Base-by-base conservation (phyloP, 2,888 invertebrate genomes). In the Xanthorhoe spadicearia region DNA sequence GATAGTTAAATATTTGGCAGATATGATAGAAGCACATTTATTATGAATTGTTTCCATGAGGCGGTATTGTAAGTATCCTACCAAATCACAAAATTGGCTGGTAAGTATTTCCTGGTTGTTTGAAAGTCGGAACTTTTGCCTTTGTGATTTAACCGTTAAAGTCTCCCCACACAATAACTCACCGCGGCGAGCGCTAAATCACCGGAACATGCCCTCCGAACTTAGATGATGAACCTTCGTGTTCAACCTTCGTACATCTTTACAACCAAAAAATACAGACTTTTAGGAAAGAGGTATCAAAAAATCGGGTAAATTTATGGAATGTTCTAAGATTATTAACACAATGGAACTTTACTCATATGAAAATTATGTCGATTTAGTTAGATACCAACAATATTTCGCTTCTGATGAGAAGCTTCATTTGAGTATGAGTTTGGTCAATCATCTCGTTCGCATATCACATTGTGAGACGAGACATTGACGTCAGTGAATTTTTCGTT, bases 131-230 rank as follows among this genome's bases (percentile, higher is more conserved):
- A 38, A 56, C 15, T 52, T 54, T 60, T n/a, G 52, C 53, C 28
- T 13, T 23, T 43, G 49, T 28, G 58, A 58, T 64, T 38, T 23
- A n/a, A 35, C 66, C 66, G 23, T 28, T 48, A 19, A 58, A 18
- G 50, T 8, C 32, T 18, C 50, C 56, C 53, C 57, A 15, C 61
- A 54, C 63, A 66, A 70, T 71, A 71, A 71, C 60, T 73, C 65
- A 71, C 54, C 64, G 55, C 58, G 67, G 17, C 61, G 19, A 52
- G 50, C 54, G 52, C 61, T 73, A 63, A 60, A 70, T 70, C 71
- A 71, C 66, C 59, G 63, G 46, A 63, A 53, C 58, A 64, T 51
- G 62, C 56, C 56, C 64, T 52, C 64, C 56, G 49, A 68, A 70
- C 62, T 73, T 69, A 19, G 18, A 60, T 58, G 57, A 65, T 64